phyloP scores from a whole-genome alignment of 2,113 vertebrate species.

The Protobothrops mucrosquamatus region DNA sequence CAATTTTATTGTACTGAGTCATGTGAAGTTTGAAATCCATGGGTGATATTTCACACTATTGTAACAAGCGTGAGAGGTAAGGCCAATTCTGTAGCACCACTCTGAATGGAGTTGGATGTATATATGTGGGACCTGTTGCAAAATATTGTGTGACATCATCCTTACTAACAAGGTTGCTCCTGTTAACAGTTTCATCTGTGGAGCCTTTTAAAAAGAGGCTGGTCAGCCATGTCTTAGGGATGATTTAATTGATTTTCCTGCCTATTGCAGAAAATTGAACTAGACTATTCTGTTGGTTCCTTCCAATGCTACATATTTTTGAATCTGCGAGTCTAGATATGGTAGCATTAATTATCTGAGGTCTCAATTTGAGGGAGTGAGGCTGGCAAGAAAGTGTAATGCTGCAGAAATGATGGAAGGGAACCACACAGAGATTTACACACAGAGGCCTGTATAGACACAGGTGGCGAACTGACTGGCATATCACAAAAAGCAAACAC shows the following conservation, averaged over 20 bases:
- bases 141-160: background rate
- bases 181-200: background rate
- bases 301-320: background rate
- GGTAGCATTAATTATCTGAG: background rate
- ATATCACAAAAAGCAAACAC: background rate
- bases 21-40: background rate
- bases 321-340: background rate
- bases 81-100: background rate
- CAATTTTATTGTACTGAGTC: background rate
- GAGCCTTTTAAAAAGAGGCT: background rate
- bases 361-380: background rate
- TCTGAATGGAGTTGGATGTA: background rate
- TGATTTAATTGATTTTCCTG: background rate
- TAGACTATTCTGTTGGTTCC: background rate
- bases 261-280: background rate
- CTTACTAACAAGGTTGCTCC: background rate
- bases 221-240: background rate
- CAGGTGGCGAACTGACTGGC: background rate
- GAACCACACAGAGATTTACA: background rate
- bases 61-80: background rate
- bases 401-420: background rate
- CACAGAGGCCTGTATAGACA: background rate
- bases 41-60: background rate
- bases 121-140: background rate
- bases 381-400: background rate